Conservation (phyloP, 2,797 vertebrate species). For the Hippopotamyrus pictus region DNA sequence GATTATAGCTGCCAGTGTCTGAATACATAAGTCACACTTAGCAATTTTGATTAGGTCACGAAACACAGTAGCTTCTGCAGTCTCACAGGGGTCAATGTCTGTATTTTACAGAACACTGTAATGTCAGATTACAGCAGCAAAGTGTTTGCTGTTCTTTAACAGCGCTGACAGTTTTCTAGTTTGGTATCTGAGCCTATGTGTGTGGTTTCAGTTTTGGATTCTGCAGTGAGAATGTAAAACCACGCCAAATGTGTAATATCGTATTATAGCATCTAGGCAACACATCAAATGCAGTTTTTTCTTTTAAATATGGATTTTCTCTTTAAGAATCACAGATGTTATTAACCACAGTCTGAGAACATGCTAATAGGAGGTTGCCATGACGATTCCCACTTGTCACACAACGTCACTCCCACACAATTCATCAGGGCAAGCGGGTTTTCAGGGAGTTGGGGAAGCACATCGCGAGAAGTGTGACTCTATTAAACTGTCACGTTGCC, state of each 20-base stretch:
- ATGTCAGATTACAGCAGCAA: not conserved
- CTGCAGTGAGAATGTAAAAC: not conserved
- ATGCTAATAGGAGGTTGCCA: constrained; percentile 19
- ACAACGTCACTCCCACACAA: constrained; percentile 18
- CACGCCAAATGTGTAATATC: not conserved
- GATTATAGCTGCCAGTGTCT: not conserved
- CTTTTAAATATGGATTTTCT: not conserved
- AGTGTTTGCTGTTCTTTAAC: not conserved
- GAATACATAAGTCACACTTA: not conserved
- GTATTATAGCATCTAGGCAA: not conserved
- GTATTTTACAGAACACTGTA: not conserved
- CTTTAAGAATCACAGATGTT: constrained; percentile 7
- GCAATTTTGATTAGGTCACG: not conserved
- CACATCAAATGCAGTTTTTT: not conserved
- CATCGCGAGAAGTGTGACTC: constrained; percentile 3
- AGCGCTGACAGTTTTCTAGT: not conserved
- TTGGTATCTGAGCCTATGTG: not conserved
- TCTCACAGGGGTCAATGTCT: not conserved
- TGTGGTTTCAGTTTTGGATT: not conserved
- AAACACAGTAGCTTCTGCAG: not conserved
- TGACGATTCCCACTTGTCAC: constrained; percentile 19
- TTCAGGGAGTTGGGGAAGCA: constrained; percentile 1
- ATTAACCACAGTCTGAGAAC: constrained; percentile 15
- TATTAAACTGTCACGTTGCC: constrained; percentile 13
- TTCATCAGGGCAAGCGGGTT: constrained; percentile 11